Conservation (phyloP, 2,888 invertebrate genomes). For the Adelphocoris suturalis region DNA sequence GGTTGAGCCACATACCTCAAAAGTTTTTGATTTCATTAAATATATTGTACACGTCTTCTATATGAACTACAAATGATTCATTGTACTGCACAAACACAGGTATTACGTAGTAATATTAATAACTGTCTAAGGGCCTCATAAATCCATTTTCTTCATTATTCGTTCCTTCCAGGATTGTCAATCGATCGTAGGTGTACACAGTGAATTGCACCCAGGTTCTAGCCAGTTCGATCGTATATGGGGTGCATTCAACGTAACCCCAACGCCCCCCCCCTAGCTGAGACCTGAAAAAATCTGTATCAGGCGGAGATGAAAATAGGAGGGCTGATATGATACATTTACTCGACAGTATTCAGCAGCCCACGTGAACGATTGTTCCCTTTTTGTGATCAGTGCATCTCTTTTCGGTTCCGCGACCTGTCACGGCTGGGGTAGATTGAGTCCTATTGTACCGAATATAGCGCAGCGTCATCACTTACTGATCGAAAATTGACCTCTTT, state of each 20-base stretch:
- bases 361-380: not conserved
- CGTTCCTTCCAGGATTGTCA: too few species aligned
- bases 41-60: too few species aligned
- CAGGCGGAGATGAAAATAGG: not conserved
- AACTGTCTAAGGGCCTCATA: too few species aligned
- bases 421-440: not conserved
- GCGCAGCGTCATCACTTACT: not conserved
- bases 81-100: too few species aligned
- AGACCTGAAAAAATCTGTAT: not conserved
- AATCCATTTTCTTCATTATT: too few species aligned
- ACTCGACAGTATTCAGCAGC: not conserved
- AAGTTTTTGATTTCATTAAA: too few species aligned
- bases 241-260: not conserved
- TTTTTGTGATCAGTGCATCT: not conserved
- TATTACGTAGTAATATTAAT: too few species aligned
- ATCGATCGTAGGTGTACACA: too few species aligned
- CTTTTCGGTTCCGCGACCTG: not conserved
- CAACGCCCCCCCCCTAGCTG: not conserved
- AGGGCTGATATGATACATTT: not conserved
- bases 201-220: too few species aligned
- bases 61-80: too few species aligned
- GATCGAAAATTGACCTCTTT: not conserved
- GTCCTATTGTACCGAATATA: constrained; percentile 11
- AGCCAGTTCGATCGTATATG: too few species aligned
- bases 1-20: too few species aligned